Percentiles rank a stretch among this genome's conserved stretches.
Evolutionary conservation across 2,888 invertebrate genomes (phyloP).

Genomic region (Agrotis clavis): DNA sequence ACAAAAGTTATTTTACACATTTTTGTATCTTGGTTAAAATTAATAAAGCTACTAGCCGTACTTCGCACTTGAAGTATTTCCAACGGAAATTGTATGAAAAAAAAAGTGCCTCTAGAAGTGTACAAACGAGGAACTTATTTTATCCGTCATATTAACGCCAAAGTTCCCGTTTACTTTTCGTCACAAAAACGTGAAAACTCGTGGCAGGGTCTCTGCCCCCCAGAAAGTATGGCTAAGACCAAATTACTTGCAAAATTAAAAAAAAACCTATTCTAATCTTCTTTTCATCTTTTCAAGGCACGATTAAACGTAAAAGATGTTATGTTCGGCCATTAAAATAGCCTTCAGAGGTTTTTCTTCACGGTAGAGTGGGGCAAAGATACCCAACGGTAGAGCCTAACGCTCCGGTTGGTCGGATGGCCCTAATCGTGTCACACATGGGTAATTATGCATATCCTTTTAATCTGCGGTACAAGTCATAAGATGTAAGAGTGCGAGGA

Average conservation of each 20-base stretch:
- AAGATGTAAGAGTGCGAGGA: neutral
- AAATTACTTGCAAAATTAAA: neutral
- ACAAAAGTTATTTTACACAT: too few relatives aligned
- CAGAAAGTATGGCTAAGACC: too few relatives aligned
- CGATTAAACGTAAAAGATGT: conserved; percentile 55
- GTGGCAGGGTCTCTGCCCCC: too few relatives aligned
- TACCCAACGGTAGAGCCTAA: conserved; percentile 68
- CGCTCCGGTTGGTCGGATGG: conserved; percentile 72
- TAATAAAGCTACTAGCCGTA: too few relatives aligned
- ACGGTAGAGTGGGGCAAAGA: conserved; percentile 67
- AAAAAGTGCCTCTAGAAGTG: too few relatives aligned
- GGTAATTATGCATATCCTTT: conserved; percentile 86
- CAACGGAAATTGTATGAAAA: too few relatives aligned
- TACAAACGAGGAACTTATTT: too few relatives aligned
- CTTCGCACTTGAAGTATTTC: too few relatives aligned
- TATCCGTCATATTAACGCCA: too few relatives aligned
- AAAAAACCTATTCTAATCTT: conserved; percentile 8
- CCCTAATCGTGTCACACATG: conserved; percentile 85
- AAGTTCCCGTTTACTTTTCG: too few relatives aligned
- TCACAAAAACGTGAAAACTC: too few relatives aligned
- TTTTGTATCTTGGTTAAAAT: too few relatives aligned
- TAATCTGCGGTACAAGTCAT: conserved; percentile 60
- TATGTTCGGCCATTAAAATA: conserved; percentile 67
- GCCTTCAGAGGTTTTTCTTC: conserved; percentile 71
- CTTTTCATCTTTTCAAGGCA: conserved; percentile 49